A percentile compares a stretch with the other conserved stretches of the same genome.
phyloP scores from a whole-genome alignment of 2,888 invertebrate genomes.

The Protophormia terraenovae region DNA sequence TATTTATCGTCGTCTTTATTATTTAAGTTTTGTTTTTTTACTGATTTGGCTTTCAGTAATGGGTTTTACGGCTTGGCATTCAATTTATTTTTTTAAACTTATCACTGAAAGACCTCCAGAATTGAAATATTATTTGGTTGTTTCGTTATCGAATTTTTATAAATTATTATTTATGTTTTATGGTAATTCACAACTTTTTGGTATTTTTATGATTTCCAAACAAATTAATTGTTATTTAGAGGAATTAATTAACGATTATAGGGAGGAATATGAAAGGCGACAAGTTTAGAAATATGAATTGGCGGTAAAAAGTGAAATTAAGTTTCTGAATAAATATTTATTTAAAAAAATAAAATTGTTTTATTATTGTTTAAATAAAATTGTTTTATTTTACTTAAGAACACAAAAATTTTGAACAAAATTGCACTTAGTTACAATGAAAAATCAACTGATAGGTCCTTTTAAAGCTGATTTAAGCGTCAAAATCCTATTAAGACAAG shows the following conservation, averaged over 20 bases:
- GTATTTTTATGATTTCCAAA: conserved; percentile 59
- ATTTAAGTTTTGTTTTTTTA: conserved; percentile 10
- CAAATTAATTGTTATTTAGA: conserved; percentile 67
- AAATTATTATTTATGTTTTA: conserved; percentile 68
- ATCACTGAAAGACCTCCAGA: conserved; percentile 66
- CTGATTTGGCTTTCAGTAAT: background rate
- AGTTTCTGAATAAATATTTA: too few species aligned
- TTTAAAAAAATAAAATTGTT: too few species aligned
- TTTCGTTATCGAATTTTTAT: conserved; percentile 69
- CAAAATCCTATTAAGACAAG: too few species aligned
- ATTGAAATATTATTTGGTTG: conserved; percentile 67
- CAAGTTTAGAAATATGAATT: background rate
- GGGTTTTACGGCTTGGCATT: conserved; percentile 68
- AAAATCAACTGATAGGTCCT: too few species aligned
- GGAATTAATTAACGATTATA: conserved; percentile 55
- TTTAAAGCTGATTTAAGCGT: too few species aligned
- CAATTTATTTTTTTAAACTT: conserved; percentile 68
- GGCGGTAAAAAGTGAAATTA: too few species aligned
- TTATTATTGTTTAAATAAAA: too few species aligned
- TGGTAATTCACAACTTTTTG: conserved; percentile 63
- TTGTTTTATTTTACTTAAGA: too few species aligned
- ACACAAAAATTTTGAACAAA: too few species aligned
- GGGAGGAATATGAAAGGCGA: conserved; percentile 32
- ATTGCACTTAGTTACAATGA: too few species aligned
- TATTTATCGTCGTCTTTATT: conserved; percentile 59